Base-by-base conservation (phyloP, 53 echinoderm and acorn worm genomes). In the Astropecten irregularis region DNA sequence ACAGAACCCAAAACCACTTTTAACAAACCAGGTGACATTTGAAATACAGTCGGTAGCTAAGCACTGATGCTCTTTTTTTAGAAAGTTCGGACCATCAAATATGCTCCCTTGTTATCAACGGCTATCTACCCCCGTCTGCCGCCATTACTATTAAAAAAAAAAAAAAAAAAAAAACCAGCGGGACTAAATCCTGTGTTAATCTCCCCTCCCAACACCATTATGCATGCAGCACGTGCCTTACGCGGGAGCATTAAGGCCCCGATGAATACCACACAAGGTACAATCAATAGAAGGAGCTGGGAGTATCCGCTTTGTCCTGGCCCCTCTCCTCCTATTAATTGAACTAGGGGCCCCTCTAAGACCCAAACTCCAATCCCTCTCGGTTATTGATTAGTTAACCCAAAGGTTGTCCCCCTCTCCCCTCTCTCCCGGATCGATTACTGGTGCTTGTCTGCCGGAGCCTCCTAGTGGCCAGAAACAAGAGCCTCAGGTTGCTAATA, bases 181-280 rank as follows among this genome's bases (percentile, higher is more conserved):
- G 10, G 5, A 32, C 58, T 34, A 76, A 76, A 76, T 76, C 15
- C 28, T 38, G 38, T 3, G 36, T 40, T 58, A 76, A 57, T 46
- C 60, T 42, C 31, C 63, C 62, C 14, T 8, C 7, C 28, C 15
- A 28, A 38, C 60, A 26, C 79, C 48, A 79, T 79, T 79, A 79
- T 79, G 79, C 79, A 79, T 79, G 79, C 79, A 79, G 79, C 79
- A 79, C 79, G 79, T 79, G 79, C 79, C 79, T 48, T 26, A 33
- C 79, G 62, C 79, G 63, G 79, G 79, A 79, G 79, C 37, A 40
- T 48, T 37, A 60, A 79, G 79, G 49, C n/a, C 44, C 29, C n/a
- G 9, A 61, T 40, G 25, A 63, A 14, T 42, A 32, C 40, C 58
- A 60, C 61, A 44, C 79, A 79, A 32, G 79, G 44, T 60, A 25